Base-by-base conservation (phyloP, 2,888 invertebrate species). In the Cerastis rubricosa region DNA sequence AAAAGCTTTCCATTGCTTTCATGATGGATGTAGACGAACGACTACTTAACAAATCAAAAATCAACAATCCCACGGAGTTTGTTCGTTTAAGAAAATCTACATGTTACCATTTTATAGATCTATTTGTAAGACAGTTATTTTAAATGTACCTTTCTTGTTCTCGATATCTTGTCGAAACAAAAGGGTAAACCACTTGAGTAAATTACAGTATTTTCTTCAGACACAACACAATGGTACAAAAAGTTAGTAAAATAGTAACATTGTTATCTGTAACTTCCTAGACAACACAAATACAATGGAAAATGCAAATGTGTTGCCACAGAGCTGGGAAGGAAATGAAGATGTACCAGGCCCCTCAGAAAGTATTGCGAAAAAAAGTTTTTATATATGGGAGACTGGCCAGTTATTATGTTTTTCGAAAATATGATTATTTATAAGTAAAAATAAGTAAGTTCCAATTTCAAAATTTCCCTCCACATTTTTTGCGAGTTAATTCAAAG, bases 191-290 rank as follows among this genome's bases (percentile, higher is more conserved):
- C 43, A 70, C 65, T 67, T 57, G 17, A 76, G 70, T 75, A 81
- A 57, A 67, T 63, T 70, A 49, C 49, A 57, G 66, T 45, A 70
- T 61, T 67, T 66, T 80, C 47, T 54, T 12, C 14, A 54, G 70
- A 71, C 35, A 76, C 70, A 74, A 71, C 35, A 76, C 70, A 74
- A 64, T 45, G 47, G 68, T 29, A 35, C 47, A 63, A 68, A 66
- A 80, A 80, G 70, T 80, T 81, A 35, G 80, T 49, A 40, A 59
- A 70, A 69, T 61, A 71, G 76, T 80, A 83, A 83, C 84, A 63
- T 74, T 61, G 73, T 80, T 83, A 83, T 83, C 76, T 76, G 73
- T 51, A 45, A 72, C 84, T 80, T 83, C 76, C 84, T 68, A 45
- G 35, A 49, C 40, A 59, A 74, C 76, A 76, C 71, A 61, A 66